Evolutionary conservation across 2,113 vertebrate species (phyloP).

Genomic region (Cryptotis parvus): DNA sequence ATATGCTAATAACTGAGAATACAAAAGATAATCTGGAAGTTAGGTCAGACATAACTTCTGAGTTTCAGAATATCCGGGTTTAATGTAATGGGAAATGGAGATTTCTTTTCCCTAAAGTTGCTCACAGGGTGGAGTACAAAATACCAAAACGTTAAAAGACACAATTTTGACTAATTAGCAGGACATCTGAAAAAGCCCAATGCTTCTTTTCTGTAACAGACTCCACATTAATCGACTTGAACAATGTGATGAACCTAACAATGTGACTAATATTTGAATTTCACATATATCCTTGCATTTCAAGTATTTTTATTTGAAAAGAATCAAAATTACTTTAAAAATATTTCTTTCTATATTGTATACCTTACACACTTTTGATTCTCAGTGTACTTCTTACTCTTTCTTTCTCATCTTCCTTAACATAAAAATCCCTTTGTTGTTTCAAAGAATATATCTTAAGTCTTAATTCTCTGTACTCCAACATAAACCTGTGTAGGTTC

Average conservation of each 20-base stretch:
- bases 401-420: neutral
- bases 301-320: neutral
- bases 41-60: no score
- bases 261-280: neutral
- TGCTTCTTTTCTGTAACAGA: neutral
- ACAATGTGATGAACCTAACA: neutral
- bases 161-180: neutral
- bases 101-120: neutral
- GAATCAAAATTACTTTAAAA: neutral
- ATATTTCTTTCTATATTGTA: neutral
- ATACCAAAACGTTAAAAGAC: neutral
- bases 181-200: neutral
- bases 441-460: no score
- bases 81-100: neutral
- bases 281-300: neutral
- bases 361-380: neutral
- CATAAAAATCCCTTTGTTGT: no score
- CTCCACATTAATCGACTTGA: neutral
- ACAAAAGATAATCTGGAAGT: neutral
- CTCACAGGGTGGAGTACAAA: neutral
- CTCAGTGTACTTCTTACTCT: neutral
- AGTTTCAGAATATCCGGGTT: neutral
- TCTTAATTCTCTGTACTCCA: no score
- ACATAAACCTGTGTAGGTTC: no score
- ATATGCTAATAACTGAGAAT: neutral